Evolutionary conservation across 92 coral and sea anemone species (phyloP), one percentile per base, ranked within the genome.

Genomic region (Epizoanthus ramosus): DNA sequence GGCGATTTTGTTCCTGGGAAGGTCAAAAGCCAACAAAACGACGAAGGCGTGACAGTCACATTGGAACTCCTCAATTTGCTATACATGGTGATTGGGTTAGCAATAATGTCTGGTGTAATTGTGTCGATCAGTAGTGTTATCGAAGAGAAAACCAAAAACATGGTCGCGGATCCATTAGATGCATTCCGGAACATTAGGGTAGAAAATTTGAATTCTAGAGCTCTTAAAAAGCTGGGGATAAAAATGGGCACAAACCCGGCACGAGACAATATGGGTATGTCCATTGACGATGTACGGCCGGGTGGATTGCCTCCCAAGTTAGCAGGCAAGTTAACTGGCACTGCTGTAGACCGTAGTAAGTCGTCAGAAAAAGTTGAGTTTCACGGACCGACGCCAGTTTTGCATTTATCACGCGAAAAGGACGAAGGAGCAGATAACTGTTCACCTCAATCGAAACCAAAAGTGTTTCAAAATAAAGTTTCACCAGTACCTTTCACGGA

Each of bases 101-200:
- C 99, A 7, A 92, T 97, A 3, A 97, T 97, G 99, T 97, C 99
- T 14, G 98, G 99, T 52, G 99, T 97, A 4, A 91, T 97, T 54
- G 99, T 97, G 4, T 91, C 99, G 4, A 97, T 97, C 3, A 94
- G 98, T 58, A 98, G 99, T 58, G 99, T 97, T 35, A 97, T 97
- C 31, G 99, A 97, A 57, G 95, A 91, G 54, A 97, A 97, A 85
- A 97, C 99, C 0, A 94, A 97, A 79, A 92, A 88, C 75, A 85
- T 94, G 45, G 88, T 83, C 45, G 96, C 87, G 19, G 99, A 96
- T 87, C 99, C 99, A 12, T 80, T 97, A 59, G 99, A 97, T 43
- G 92, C 98, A 3, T 84, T 97, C 60, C 85, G 87, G 75, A 86
- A 88, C 41, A 92, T 94, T 28, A 88, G 90, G 45, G 89, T 91